Conservation (phyloP, 2,113 vertebrate species). For the Myrmecobius fasciatus region DNA sequence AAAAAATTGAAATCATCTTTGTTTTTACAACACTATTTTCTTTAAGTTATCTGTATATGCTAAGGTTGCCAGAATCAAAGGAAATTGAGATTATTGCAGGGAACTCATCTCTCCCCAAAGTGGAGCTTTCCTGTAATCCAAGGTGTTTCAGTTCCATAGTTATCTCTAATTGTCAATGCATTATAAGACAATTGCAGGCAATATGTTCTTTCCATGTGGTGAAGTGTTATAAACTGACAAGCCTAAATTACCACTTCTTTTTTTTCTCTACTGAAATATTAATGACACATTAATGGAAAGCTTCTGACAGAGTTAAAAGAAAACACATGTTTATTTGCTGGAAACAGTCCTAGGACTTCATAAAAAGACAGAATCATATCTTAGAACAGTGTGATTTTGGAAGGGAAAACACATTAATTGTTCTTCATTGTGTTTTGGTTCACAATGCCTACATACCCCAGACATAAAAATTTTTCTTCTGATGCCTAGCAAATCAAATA, state of each 20-base stretch:
- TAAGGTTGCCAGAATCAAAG: not conserved
- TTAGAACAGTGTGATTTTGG: not conserved
- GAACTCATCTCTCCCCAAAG: not conserved
- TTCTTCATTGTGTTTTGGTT: not conserved
- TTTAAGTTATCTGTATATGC: not conserved
- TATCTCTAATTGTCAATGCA: not conserved
- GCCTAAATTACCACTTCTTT: not conserved
- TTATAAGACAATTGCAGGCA: not conserved
- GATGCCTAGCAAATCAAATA: not conserved
- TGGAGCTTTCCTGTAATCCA: not conserved
- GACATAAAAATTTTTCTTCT: not conserved
- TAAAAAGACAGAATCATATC: not conserved
- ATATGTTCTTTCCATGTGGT: not conserved
- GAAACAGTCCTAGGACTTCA: not conserved
- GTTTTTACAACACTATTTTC: not conserved
- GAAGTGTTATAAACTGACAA: not conserved
- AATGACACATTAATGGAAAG: not conserved
- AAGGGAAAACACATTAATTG: not conserved
- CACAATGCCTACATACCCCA: not conserved
- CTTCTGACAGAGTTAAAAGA: not conserved
- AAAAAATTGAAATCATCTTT: not conserved
- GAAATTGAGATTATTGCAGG: not conserved
- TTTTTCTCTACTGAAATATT: not conserved
- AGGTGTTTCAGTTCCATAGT: too few relatives aligned
- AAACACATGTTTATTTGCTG: not conserved